Conservation (phyloP, 2,113 vertebrate species). For the Microcebus lehilahytsara region DNA sequence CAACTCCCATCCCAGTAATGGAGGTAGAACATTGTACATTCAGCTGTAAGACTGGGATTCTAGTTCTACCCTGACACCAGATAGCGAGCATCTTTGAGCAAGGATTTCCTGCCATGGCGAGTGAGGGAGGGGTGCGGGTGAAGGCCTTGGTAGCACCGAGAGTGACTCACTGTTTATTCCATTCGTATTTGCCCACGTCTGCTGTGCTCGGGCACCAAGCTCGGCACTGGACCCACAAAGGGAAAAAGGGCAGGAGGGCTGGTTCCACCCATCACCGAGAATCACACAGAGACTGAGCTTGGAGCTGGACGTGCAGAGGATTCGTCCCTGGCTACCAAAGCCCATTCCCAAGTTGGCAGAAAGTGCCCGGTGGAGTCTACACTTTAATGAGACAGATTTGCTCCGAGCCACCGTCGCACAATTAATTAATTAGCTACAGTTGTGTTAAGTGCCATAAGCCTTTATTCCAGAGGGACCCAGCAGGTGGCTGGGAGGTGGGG, state of each 20-base stretch:
- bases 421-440: not conserved
- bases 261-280: too few species aligned
- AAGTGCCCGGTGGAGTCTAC: too few species aligned
- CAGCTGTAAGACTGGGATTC: not conserved
- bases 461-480: not conserved
- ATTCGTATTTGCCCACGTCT: not conserved
- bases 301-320: accelerated
- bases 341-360: not conserved
- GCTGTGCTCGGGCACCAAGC: not conserved
- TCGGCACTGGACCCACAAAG: not conserved
- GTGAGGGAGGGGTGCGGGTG: not conserved
- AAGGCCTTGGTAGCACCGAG: not conserved
- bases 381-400: not conserved
- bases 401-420: not conserved
- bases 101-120: too few species aligned
- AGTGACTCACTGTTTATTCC: accelerated
- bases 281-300: not conserved
- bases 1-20: too few species aligned
- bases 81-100: not conserved
- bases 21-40: not conserved
- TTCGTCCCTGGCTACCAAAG: not conserved
- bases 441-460: not conserved
- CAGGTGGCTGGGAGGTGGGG: not conserved
- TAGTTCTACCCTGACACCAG: not conserved
- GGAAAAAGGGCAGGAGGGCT: accelerated